Evolutionary conservation across 2,113 vertebrate species (phyloP), one percentile per base, ranked within the genome.

Genomic region (Tyrannus savana): DNA sequence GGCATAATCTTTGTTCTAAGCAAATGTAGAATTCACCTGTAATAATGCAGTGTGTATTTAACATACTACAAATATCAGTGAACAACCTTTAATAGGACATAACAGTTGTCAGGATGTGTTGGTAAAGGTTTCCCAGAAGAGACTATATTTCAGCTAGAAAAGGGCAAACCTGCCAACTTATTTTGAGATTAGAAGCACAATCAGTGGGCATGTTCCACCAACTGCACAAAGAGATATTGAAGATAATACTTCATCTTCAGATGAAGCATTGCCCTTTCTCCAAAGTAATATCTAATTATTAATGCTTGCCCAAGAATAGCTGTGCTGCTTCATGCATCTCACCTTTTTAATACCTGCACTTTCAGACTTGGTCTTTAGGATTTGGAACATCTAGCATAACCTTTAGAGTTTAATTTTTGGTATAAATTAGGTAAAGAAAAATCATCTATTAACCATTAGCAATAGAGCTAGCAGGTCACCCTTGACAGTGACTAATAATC

Each of bases 251-350:
- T 96, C 84, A 95, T 97, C 96, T 97, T 97, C 95, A 94, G 95
- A 96, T 97, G 90, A 98, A 95, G 64, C 73, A 92, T 95, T 98
- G 97, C 95, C 97, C 97, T 98, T 98, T 98, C 92, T 91, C 85
- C 79, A 58, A 75, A 97, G 76, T 97, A 96, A 95, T 96, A 96
- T 86, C 96, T 97, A 97, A 98, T 98, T 97, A 97, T 95, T 94
- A 97, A 91, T 91, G 86, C 71, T 95, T 95, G 46, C 93, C 84
- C 58, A 64, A 94, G 80, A 97, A 97, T 95, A 97, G 93, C 84
- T 96, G 89, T 91, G 78, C 77, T 58, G 78, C 42, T 95, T 46
- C 77, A 58, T 73, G 80, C 9, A 3, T 93, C 83, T 94, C 46
- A 85, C 77, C 73, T 92, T 94, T 96, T 75, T 89, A 96, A 95